phyloP scores from a whole-genome alignment of 2,888 invertebrate species.

The Saturnia japonica region DNA sequence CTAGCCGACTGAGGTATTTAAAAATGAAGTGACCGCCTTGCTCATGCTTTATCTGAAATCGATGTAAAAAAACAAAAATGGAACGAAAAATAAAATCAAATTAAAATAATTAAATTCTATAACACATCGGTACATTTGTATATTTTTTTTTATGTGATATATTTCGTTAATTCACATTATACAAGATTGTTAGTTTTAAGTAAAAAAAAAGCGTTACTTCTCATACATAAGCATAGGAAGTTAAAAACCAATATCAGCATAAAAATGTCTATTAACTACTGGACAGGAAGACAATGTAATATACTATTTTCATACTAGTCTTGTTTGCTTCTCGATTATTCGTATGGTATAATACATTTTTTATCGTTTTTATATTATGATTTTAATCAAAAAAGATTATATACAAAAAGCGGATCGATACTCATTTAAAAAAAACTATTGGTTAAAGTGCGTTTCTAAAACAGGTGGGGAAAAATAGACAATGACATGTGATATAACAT shows the following conservation, averaged over 20 bases:
- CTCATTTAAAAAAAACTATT: too few species aligned
- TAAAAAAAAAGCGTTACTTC: neutral
- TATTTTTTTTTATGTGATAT: neutral
- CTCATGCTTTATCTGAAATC: slow-evolving; percentile 61
- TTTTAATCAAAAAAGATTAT: too few species aligned
- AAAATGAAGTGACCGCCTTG: slow-evolving; percentile 46
- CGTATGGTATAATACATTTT: neutral
- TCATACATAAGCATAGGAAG: neutral
- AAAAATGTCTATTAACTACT: neutral
- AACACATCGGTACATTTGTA: neutral
- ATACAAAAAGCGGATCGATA: too few species aligned
- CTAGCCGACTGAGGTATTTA: slow-evolving; percentile 51
- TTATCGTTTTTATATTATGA: too few species aligned
- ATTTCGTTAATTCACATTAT: neutral
- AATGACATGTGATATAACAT: too few species aligned
- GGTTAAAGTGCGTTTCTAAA: too few species aligned
- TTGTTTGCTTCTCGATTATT: neutral
- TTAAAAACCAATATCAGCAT: neutral
- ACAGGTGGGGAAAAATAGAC: too few species aligned
- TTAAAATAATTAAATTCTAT: neutral
- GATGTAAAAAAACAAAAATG: slow-evolving; percentile 36
- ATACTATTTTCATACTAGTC: neutral
- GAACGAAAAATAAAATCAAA: slow-evolving; percentile 25
- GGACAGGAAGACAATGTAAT: too few species aligned
- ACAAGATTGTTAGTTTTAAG: neutral